Evolutionary conservation across 1,140 invertebrate species (phyloP), one percentile per base, ranked within the genome.

Genomic region (Aphaenogaster rudis): DNA sequence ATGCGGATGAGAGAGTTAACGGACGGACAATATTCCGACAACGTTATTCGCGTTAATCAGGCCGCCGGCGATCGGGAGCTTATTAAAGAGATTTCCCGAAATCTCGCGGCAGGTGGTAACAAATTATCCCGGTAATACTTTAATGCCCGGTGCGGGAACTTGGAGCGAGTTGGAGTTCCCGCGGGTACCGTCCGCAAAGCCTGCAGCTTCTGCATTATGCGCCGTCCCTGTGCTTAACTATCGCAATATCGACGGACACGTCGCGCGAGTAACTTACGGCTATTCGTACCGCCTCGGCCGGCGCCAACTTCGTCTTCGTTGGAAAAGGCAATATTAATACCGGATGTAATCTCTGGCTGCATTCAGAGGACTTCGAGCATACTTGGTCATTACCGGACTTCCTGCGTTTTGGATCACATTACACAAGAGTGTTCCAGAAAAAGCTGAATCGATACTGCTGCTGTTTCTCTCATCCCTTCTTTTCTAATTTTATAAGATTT

Each of bases 251-350:
- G 89, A 90, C 80, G 89, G 88, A 87, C 89, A 87, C 72, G 86
- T 86, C 84, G 84, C 66, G 61, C 64, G 67, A 76, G 79, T 90
- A 90, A 90, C 88, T 90, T 88, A 90, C 61, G 80, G 88, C 79
- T 90, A 90, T 90, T 90, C 86, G 77, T 52, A 79, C 74, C 78
- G 61, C 86, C 88, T 84, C 88, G 52, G 45, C 28, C 78, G 85
- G 33, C 88, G 57, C 89, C 78, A 76, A 72, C 76, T 86, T 67
- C 42, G 63, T 64, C 74, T 81, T 67, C 77, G 50, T 81, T 81
- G 89, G 88, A 84, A 89, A 85, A 90, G 89, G 78, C 88, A 71
- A 90, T 88, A 90, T 90, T 90, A 90, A 90, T 90, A 90, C 84
- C 88, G 76, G 76, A 90, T 86, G 80, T 89, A 88, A 90, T 86